Percentiles rank a stretch among this genome's conserved stretches.
Conservation (phyloP, 2,888 invertebrate genomes). For the Drosophila ochracea region DNA sequence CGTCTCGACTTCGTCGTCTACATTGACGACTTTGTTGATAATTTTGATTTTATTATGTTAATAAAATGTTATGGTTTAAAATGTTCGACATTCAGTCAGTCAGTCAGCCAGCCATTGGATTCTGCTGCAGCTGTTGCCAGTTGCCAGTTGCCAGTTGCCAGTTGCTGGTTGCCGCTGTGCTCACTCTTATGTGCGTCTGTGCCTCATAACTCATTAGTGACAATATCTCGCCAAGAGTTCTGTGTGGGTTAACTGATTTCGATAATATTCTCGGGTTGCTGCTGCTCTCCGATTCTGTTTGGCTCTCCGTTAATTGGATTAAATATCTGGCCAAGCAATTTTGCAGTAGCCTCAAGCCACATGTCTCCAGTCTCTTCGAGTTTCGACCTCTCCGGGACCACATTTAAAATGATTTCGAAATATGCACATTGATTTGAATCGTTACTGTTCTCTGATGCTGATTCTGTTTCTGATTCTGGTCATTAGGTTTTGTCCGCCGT, state of each 20-base stretch:
- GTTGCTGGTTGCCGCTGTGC: slow-evolving; percentile 54
- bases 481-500: slow-evolving; percentile 43
- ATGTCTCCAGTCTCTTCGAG: slow-evolving; percentile 25
- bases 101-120: slow-evolving; percentile 44
- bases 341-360: slow-evolving; percentile 62
- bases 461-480: slow-evolving; percentile 36
- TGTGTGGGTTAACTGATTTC: slow-evolving; percentile 79
- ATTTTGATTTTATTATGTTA: slow-evolving; percentile 84
- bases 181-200: slow-evolving; percentile 70
- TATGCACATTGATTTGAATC: slow-evolving; percentile 79
- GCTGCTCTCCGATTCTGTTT: slow-evolving; percentile 12
- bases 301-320: slow-evolving; percentile 75
- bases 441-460: slow-evolving; percentile 48
- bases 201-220: slow-evolving; percentile 82
- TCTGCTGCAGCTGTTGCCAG: slow-evolving; percentile 41
- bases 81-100: slow-evolving; percentile 72
- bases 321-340: slow-evolving; percentile 72
- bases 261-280: slow-evolving; percentile 66
- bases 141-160: slow-evolving; percentile 15
- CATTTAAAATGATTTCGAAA: slow-evolving; percentile 66
- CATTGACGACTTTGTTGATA: slow-evolving; percentile 82
- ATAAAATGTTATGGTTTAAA: slow-evolving; percentile 84
- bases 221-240: slow-evolving; percentile 67
- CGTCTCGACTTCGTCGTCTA: slow-evolving; percentile 53
- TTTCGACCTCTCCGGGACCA: slow-evolving; percentile 19